Conservation (phyloP, 1,140 invertebrate genomes). For the Drosophila asahinai region DNA sequence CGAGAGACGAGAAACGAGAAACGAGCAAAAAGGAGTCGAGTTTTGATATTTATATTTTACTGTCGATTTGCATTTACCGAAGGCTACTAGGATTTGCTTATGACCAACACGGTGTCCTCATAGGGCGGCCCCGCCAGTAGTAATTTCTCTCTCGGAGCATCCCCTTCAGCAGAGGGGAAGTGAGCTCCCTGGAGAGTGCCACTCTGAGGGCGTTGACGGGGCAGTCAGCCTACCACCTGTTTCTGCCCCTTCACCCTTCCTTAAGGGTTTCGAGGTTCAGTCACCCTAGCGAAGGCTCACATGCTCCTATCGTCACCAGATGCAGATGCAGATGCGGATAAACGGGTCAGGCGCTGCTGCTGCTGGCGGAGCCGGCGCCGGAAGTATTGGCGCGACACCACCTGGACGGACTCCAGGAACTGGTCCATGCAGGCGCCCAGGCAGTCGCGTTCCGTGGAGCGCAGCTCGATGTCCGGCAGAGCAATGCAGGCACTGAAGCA, state of each 20-base stretch:
- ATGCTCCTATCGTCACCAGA: neutral
- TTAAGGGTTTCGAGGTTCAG: neutral
- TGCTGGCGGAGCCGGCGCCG: slow-evolving; percentile 30
- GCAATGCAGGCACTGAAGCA: slow-evolving; percentile 30
- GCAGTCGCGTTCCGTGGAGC: slow-evolving; percentile 28
- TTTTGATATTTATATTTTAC: neutral
- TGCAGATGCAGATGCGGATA: neutral
- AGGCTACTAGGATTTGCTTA: slow-evolving; percentile 2
- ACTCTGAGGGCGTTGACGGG: too few species aligned
- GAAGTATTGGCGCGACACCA: slow-evolving; percentile 46
- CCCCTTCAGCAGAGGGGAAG: too few species aligned
- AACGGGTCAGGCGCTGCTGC: neutral
- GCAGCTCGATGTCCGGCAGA: slow-evolving; percentile 15
- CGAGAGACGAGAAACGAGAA: too few species aligned
- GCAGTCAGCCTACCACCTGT: neutral
- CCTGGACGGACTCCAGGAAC: slow-evolving; percentile 34
- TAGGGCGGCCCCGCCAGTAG: too few species aligned
- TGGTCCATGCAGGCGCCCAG: slow-evolving; percentile 37
- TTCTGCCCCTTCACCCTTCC: too few species aligned
- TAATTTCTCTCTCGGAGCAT: too few species aligned
- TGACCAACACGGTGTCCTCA: neutral
- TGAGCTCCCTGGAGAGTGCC: too few species aligned
- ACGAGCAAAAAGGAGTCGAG: neutral
- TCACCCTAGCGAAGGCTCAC: neutral
- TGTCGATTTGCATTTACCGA: neutral